Evolutionary conservation across 2,113 vertebrate genomes (phyloP).

Genomic region (Ia io): DNA sequence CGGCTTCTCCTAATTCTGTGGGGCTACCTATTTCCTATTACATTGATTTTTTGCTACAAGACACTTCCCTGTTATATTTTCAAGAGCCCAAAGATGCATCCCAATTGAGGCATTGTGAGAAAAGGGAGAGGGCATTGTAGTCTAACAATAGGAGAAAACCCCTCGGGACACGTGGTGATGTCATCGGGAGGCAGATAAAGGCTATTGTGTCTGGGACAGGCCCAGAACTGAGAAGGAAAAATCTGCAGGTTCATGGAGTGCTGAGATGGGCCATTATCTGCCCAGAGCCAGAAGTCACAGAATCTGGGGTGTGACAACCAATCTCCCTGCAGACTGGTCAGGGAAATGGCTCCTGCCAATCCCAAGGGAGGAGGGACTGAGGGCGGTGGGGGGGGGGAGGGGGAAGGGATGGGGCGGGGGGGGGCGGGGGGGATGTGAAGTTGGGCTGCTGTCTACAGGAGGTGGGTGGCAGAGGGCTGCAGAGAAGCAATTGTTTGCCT

Average conservation of each 20-base stretch:
- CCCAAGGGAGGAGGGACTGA: not conserved
- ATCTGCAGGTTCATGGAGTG: not conserved
- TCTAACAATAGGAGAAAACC: slow-evolving; percentile 25
- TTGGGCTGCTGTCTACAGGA: not conserved
- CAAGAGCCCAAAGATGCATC: not conserved
- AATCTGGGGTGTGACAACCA: not conserved
- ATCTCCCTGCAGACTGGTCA: not conserved
- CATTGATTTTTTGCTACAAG: not conserved
- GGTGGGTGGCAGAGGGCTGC: not conserved
- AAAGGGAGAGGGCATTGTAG: not conserved
- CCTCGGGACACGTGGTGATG: not conserved
- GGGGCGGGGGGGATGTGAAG: too few relatives aligned
- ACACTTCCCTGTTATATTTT: not conserved
- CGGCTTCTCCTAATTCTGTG: not conserved
- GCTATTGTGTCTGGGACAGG: not conserved
- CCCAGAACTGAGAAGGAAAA: not conserved
- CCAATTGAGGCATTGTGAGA: not conserved
- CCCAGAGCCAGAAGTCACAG: not conserved
- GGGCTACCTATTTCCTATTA: not conserved
- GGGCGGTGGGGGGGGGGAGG: accelerated
- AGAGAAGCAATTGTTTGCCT: not conserved
- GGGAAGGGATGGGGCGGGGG: accelerated
- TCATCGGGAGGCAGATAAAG: not conserved
- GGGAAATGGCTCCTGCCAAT: not conserved
- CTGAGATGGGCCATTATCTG: too few relatives aligned